phyloP scores from a whole-genome alignment of 2,888 invertebrate genomes.

The Neoaliturus tenellus region DNA sequence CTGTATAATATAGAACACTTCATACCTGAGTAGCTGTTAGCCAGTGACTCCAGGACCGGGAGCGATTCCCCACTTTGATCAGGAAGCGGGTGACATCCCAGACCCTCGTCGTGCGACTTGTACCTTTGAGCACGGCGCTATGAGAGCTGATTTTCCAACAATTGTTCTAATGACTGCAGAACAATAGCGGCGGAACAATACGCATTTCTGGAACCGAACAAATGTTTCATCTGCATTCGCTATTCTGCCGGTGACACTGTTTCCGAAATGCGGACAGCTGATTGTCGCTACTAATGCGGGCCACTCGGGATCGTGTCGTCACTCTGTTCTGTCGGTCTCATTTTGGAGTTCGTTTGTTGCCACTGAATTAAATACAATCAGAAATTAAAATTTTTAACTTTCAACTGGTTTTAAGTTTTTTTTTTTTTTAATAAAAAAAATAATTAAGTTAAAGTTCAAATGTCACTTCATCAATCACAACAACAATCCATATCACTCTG shows the following conservation, averaged over 20 bases:
- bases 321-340: not conserved
- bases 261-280: slow-evolving; percentile 11
- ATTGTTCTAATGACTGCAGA: slow-evolving; percentile 50
- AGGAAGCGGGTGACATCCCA: not conserved
- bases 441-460: not conserved
- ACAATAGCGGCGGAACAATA: slow-evolving; percentile 41
- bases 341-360: not conserved
- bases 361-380: not conserved
- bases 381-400: too few relatives aligned
- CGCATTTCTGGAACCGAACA: slow-evolving; percentile 26
- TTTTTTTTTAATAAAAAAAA: too few relatives aligned
- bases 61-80: not conserved
- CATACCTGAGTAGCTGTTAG: not conserved
- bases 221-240: slow-evolving; percentile 53
- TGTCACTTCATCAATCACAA: not conserved
- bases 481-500: not conserved
- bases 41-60: not conserved
- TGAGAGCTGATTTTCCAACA: slow-evolving; percentile 46
- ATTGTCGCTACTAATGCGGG: not conserved
- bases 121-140: not conserved
- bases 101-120: not conserved
- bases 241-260: slow-evolving; percentile 42
- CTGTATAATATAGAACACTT: too few relatives aligned
- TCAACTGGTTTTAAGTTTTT: too few relatives aligned
- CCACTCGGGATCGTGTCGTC: not conserved